Conservation (phyloP, 2,797 vertebrate genomes). For the Lateolabrax maculatus region DNA sequence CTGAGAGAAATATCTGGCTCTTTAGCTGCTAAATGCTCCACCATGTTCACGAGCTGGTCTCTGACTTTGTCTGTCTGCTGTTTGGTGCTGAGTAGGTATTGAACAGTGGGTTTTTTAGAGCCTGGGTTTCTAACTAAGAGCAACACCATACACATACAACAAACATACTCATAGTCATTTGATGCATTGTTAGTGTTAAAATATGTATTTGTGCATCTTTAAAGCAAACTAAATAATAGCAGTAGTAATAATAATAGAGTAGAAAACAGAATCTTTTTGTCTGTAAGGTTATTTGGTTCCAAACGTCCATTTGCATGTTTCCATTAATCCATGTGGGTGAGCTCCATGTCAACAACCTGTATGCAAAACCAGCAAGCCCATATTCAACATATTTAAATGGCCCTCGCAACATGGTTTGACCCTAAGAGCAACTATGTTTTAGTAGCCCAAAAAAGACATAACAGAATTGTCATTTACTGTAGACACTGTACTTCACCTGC, state of each 20-base stretch:
- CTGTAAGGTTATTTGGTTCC: neutral
- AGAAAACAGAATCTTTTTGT: neutral
- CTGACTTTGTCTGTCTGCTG: too few species aligned
- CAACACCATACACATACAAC: too few species aligned
- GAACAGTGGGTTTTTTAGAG: too few species aligned
- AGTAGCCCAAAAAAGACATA: neutral
- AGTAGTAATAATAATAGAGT: too few species aligned
- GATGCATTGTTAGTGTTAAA: too few species aligned
- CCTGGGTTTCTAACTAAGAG: too few species aligned
- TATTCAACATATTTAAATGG: conserved; percentile 74
- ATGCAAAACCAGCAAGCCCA: conserved; percentile 77
- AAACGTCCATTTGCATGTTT: conserved; percentile 71
- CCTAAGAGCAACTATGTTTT: neutral
- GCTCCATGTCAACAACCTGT: conserved; percentile 36
- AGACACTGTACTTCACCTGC: neutral
- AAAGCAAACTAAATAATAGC: neutral
- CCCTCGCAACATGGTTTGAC: neutral
- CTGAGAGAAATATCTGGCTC: too few species aligned
- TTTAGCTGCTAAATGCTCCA: too few species aligned
- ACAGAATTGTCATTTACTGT: neutral
- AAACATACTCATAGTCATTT: too few species aligned
- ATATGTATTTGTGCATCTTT: too few species aligned
- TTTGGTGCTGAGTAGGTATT: too few species aligned
- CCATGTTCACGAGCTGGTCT: too few species aligned
- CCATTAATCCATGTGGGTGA: conserved; percentile 42